Conservation (phyloP, 2,113 vertebrate genomes). For the Ochotona princeps region DNA sequence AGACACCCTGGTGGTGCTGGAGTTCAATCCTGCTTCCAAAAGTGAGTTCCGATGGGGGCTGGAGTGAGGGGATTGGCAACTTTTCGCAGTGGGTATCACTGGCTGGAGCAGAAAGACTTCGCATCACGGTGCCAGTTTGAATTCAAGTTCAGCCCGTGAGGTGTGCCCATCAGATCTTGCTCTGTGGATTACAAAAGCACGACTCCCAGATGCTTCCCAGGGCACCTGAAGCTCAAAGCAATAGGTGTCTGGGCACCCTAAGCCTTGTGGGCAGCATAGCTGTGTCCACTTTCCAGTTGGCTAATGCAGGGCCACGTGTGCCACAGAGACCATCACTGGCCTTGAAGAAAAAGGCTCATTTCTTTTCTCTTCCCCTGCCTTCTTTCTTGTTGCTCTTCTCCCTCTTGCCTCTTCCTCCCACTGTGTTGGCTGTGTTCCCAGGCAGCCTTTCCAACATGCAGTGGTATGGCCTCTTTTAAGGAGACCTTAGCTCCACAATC, state of each 20-base stretch:
- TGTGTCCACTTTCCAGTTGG: accelerated
- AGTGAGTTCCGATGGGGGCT: slow-evolving; percentile 80
- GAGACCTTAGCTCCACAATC: not conserved
- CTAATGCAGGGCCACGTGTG: not conserved
- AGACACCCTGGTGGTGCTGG: slow-evolving; percentile 88
- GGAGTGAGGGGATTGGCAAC: not conserved
- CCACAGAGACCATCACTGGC: not conserved
- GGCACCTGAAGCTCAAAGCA: not conserved
- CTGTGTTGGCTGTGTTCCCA: not conserved
- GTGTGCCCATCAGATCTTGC: not conserved
- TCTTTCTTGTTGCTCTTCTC: too few relatives aligned
- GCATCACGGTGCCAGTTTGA: not conserved
- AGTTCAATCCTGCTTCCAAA: slow-evolving; percentile 88
- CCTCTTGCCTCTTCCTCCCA: not conserved
- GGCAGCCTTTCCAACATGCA: not conserved
- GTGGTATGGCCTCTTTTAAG: not conserved
- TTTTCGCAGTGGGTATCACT: not conserved
- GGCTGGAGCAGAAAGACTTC: not conserved
- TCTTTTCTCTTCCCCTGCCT: not conserved
- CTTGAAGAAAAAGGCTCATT: not conserved
- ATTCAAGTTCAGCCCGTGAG: not conserved
- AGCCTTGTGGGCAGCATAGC: not conserved
- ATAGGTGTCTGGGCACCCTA: not conserved
- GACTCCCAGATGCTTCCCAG: not conserved
- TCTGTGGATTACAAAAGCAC: not conserved